Percentiles rank a stretch among this genome's conserved stretches.
These are phyloP conservation scores for Exocentrus adspersus DNA, from an alignment of 2,888 invertebrate species.

Conservation along the genomic window DNA sequence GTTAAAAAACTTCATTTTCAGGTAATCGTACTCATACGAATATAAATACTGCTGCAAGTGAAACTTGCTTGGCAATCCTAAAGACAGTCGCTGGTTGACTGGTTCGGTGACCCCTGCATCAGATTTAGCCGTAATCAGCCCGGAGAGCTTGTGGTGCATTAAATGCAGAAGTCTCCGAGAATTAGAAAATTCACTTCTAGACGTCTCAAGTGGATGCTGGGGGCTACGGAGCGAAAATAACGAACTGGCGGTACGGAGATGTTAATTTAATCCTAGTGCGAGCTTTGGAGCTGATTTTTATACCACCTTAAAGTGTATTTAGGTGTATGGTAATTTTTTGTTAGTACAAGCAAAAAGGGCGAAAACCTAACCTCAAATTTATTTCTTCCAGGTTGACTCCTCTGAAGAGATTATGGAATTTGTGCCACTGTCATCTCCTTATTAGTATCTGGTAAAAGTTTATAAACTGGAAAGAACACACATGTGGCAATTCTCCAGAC, in stretches of 20 bases:
- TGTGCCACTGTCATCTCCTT: too few species aligned
- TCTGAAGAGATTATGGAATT: too few species aligned
- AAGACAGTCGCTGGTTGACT: not conserved
- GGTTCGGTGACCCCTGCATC: not conserved
- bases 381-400: too few species aligned
- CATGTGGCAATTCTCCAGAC: not conserved
- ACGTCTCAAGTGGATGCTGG: not conserved
- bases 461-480: too few species aligned
- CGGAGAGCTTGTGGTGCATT: not conserved
- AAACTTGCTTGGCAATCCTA: not conserved
- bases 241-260: not conserved
- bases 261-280: constrained; percentile 8
- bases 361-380: too few species aligned
- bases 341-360: too few species aligned
- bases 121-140: constrained; percentile 10
- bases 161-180: not conserved
- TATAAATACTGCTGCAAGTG: too few species aligned
- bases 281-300: not conserved
- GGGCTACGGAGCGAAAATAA: constrained; percentile 9
- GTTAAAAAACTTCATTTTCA: too few species aligned
- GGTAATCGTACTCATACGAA: too few species aligned
- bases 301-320: too few species aligned
- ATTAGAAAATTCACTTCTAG: constrained; percentile 2
- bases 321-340: too few species aligned
- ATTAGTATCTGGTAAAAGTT: too few species aligned